Conservation (phyloP, 2,888 invertebrate genomes). For the Melinopterus prodromus region DNA sequence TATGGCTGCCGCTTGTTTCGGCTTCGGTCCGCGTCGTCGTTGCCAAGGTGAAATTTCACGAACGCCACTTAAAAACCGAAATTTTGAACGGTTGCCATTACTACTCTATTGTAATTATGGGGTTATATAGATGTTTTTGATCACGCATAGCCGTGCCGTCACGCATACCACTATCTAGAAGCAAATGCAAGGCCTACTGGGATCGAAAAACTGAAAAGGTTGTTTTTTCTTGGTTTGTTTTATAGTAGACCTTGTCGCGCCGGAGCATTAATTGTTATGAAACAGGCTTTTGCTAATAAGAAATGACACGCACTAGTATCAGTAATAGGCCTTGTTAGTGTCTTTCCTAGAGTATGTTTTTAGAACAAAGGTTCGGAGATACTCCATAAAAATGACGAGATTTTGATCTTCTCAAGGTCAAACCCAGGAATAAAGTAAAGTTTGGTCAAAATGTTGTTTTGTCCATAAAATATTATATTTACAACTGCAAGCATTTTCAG, state of each 20-base stretch:
- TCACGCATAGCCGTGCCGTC: not conserved
- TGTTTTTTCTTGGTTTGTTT: not conserved
- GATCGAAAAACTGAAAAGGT: not conserved
- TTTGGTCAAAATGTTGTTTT: too few species aligned
- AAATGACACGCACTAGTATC: not conserved
- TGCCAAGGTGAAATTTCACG: not conserved
- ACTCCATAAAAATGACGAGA: too few species aligned
- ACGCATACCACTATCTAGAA: not conserved
- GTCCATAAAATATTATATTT: too few species aligned
- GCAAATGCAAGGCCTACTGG: not conserved
- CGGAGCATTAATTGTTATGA: not conserved
- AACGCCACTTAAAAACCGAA: not conserved
- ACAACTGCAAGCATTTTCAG: too few species aligned
- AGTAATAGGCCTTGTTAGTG: not conserved
- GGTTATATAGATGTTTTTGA: not conserved
- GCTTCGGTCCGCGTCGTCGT: not conserved
- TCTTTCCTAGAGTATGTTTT: not conserved
- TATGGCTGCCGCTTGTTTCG: constrained; percentile 4
- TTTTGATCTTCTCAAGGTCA: too few species aligned
- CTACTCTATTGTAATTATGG: not conserved
- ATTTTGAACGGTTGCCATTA: constrained; percentile 4
- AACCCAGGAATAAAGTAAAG: too few species aligned
- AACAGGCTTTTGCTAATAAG: not conserved
- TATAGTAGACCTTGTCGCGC: not conserved
- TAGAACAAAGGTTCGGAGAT: too few species aligned